These are phyloP conservation scores for Microtus oregoni DNA, from an alignment of 2,113 vertebrate genomes.

Conservation along the genomic window DNA sequence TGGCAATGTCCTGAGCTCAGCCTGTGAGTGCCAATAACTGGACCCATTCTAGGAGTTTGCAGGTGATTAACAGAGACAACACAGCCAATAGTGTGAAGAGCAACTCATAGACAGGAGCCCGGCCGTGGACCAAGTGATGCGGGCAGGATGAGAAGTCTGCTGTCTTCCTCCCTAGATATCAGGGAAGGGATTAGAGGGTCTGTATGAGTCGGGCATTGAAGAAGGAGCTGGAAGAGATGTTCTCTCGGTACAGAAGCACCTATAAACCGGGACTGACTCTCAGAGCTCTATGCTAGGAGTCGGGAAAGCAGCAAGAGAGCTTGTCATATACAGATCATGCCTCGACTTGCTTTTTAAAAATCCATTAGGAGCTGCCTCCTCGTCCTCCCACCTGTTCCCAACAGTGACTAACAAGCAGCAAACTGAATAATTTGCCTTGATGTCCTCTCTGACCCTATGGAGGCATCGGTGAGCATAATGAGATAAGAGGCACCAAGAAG, in stretches of 20 bases:
- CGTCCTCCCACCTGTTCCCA: constrained; percentile 53
- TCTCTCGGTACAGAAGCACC: background rate
- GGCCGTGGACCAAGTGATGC: fast-evolving
- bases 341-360: constrained; percentile 36
- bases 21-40: background rate
- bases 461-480: background rate
- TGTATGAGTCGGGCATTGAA: background rate
- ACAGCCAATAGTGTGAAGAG: background rate
- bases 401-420: constrained; percentile 29
- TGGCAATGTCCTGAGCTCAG: too few species aligned
- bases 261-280: background rate
- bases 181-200: background rate
- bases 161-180: background rate
- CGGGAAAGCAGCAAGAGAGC: background rate
- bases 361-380: constrained; percentile 29
- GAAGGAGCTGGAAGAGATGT: background rate
- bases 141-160: background rate
- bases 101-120: background rate
- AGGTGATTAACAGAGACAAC: background rate
- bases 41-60: fast-evolving
- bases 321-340: background rate
- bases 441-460: constrained; percentile 42
- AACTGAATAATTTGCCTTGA: constrained; percentile 14
- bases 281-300: background rate
- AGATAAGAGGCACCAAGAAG: background rate